These are phyloP conservation scores for Pseudorectes ferrugineus DNA, from an alignment of 2,113 vertebrate genomes.

Conservation along the genomic window DNA sequence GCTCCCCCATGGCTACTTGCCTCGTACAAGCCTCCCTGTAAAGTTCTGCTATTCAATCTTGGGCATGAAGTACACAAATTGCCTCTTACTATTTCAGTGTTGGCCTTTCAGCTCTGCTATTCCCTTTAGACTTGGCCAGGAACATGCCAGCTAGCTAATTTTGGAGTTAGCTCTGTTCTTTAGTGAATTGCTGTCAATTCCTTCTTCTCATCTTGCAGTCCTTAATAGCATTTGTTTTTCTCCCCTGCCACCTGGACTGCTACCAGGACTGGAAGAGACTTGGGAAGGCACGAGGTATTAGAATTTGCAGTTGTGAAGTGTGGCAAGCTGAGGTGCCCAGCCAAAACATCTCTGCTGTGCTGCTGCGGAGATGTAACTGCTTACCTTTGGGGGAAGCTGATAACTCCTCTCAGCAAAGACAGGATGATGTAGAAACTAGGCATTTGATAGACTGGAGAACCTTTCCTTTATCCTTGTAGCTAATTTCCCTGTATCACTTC, in stretches of 20 bases:
- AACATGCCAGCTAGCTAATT: not conserved
- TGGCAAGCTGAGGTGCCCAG: not conserved
- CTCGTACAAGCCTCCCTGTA: not conserved
- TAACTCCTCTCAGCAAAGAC: not conserved
- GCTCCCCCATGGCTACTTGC: not conserved
- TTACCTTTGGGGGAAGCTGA: not conserved
- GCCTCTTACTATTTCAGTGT: not conserved
- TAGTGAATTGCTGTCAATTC: not conserved
- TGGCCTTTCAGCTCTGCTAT: not conserved
- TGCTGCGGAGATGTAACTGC: not conserved
- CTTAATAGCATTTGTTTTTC: not conserved
- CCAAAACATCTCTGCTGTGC: not conserved
- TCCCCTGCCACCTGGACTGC: not conserved
- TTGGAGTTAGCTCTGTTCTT: not conserved
- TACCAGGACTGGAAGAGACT: not conserved
- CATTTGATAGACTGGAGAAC: not conserved
- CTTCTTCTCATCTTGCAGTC: not conserved
- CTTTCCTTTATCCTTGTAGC: not conserved
- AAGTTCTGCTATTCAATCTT: not conserved
- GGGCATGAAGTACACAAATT: not conserved
- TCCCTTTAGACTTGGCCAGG: not conserved
- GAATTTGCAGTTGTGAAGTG: not conserved
- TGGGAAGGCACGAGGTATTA: not conserved
- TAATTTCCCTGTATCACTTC: not conserved
- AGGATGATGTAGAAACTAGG: not conserved